These are phyloP conservation scores for Phengaris alcon DNA, from an alignment of 2,888 invertebrate species.

Conservation along the genomic window DNA sequence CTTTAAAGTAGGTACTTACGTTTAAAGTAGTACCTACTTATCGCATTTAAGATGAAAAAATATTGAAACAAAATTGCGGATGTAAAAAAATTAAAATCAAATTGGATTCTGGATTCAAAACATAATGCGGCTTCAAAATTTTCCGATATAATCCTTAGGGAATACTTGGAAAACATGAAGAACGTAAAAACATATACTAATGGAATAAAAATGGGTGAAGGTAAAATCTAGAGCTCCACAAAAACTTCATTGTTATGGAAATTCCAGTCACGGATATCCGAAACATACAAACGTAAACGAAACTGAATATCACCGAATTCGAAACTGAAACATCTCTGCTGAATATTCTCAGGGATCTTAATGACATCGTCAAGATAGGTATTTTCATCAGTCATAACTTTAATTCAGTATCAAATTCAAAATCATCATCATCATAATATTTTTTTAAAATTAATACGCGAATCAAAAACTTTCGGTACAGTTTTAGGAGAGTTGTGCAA, in stretches of 20 bases:
- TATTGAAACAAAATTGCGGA: background rate
- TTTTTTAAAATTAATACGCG: too few species aligned
- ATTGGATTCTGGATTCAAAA: background rate
- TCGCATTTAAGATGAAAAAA: too few species aligned
- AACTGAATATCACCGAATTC: background rate
- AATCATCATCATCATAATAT: too few species aligned
- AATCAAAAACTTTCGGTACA: too few species aligned
- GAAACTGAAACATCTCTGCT: background rate
- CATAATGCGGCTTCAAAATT: background rate
- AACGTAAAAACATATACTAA: constrained; percentile 13
- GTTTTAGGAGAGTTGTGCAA: too few species aligned
- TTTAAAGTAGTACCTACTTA: too few species aligned
- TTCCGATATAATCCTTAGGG: constrained; percentile 4
- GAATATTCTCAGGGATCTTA: background rate
- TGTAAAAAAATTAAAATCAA: background rate
- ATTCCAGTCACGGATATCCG: background rate
- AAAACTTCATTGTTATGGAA: constrained; percentile 15
- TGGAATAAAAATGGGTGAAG: constrained; percentile 10
- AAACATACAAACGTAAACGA: too few species aligned
- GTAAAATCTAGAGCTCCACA: background rate
- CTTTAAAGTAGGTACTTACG: background rate
- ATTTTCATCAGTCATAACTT: too few species aligned
- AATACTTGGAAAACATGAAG: constrained; percentile 3
- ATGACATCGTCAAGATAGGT: too few species aligned
- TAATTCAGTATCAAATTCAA: too few species aligned